Base-by-base conservation (phyloP, 2,113 vertebrate species). In the Sialia sialis region DNA sequence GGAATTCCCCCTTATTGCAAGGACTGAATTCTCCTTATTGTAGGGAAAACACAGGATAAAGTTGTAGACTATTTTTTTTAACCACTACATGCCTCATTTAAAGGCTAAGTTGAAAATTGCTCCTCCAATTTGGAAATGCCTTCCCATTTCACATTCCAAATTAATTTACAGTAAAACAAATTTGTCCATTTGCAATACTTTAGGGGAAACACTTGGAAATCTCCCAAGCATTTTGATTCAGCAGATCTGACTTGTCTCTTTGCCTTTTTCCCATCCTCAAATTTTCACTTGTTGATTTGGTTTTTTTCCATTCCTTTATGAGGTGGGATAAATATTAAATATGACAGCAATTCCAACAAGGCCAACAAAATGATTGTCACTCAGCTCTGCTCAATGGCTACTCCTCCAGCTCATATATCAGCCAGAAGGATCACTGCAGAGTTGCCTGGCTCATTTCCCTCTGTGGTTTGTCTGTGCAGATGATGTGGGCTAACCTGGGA, bases 401-500 rank as follows among this genome's bases (percentile, higher is more conserved):
- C 73, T 93, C 67, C 59, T 87, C n/a, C 74, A 93, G 62, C 70
- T 94, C 25, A 6, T 91, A 14, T 59, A 59, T 88, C 84, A 84
- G 70, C 55, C 39, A 79, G 62, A 76, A 89, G 54, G 58, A 68
- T 82, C 7, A 5, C 27, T 90, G 79, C n/a, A 38, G 80, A 89
- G 56, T 74, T 80, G 29, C 60, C 68, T 78, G 90, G 72, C 72
- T 60, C 4, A 0, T 80, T 93, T 86, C 62, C 84, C 49, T 91
- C 60, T 21, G 34, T 68, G 84, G 78, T 87, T 91, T 91, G 16
- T 68, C 70, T 5, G 0, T 54, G 74, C 84, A 83, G 91, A 84
- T 64, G 84, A 64, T 89, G 78, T 70, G 63, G 78, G 44, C 87
- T 89, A 94, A 87, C 73, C 80, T 64, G 58, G 74, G 84, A 91